These are phyloP conservation scores for Drosophila bunnanda DNA, from an alignment of 2,888 invertebrate species.

Conservation along the genomic window DNA sequence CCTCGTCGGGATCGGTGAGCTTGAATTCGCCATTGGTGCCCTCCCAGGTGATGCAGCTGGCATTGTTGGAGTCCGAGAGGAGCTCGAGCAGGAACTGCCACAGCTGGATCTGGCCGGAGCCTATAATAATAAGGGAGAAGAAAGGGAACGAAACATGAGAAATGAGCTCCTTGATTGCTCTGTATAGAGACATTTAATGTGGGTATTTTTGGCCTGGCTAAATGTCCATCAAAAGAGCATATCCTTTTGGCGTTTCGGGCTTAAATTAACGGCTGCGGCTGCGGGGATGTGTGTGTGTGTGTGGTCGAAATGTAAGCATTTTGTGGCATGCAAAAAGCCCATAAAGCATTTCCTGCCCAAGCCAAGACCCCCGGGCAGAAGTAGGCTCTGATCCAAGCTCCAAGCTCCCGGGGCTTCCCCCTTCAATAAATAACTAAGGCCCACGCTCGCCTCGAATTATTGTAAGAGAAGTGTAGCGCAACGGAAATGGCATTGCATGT, in stretches of 20 bases:
- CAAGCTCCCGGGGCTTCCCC: conserved; percentile 4
- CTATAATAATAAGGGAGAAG: conserved; percentile 75
- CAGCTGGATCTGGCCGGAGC: conserved; percentile 98
- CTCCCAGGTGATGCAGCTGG: conserved; percentile 99
- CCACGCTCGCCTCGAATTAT: conserved; percentile 36
- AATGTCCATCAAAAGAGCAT: conserved; percentile 80
- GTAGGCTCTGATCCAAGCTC: conserved; percentile 9
- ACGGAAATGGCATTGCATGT: conserved; percentile 53
- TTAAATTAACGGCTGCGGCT: conserved; percentile 58
- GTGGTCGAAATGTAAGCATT: conserved; percentile 70
- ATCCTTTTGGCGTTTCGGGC: conserved; percentile 66
- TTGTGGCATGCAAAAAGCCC: conserved; percentile 82
- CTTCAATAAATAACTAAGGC: conserved; percentile 38
- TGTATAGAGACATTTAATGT: conserved; percentile 64
- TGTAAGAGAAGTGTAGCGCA: conserved; percentile 38
- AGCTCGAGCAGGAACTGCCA: conserved; percentile 99
- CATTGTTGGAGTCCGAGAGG: conserved; percentile 97
- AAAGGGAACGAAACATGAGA: conserved; percentile 1
- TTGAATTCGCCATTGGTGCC: conserved; percentile 99
- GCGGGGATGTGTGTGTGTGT: conserved; percentile 40
- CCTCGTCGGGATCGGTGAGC: conserved; percentile 98
- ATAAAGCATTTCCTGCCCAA: conserved; percentile 79
- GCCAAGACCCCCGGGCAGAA: conserved; percentile 23
- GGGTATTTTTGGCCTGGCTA: conserved; percentile 64
- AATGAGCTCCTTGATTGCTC: conserved; percentile 23